Evolutionary conservation across 2,888 invertebrate species (phyloP).

Genomic region (Caenorhabditis wallacei): DNA sequence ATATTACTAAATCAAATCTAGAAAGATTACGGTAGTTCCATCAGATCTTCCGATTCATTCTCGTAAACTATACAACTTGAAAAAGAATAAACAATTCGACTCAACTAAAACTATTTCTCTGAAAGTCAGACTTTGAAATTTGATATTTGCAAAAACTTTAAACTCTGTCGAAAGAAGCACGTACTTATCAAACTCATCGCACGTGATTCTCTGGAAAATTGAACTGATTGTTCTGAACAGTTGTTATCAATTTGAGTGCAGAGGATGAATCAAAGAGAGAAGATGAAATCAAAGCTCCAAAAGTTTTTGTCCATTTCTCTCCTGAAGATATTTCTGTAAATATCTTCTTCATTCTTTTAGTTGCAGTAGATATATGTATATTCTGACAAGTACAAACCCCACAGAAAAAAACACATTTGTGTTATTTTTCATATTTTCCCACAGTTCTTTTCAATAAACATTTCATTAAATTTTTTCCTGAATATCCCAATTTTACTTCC

Average conservation of each 20-base stretch:
- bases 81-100: too few species aligned
- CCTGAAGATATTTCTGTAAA: too few species aligned
- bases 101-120: too few species aligned
- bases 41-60: too few species aligned
- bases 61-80: too few species aligned
- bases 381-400: too few species aligned
- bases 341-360: too few species aligned
- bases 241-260: conserved; percentile 13
- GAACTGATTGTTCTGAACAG: conserved; percentile 23
- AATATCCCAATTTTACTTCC: background rate
- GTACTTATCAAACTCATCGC: conserved; percentile 9
- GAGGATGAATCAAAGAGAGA: background rate
- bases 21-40: too few species aligned
- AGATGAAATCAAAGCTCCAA: background rate
- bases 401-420: too few species aligned
- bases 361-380: too few species aligned
- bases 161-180: background rate
- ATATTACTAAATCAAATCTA: too few species aligned
- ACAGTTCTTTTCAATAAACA: background rate
- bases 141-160: background rate
- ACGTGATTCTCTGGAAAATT: conserved; percentile 1
- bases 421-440: conserved; percentile 4
- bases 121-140: background rate
- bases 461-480: conserved; percentile 12
- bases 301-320: background rate